phyloP scores from a whole-genome alignment of 2,888 invertebrate species.

The Heliconius ethilla region DNA sequence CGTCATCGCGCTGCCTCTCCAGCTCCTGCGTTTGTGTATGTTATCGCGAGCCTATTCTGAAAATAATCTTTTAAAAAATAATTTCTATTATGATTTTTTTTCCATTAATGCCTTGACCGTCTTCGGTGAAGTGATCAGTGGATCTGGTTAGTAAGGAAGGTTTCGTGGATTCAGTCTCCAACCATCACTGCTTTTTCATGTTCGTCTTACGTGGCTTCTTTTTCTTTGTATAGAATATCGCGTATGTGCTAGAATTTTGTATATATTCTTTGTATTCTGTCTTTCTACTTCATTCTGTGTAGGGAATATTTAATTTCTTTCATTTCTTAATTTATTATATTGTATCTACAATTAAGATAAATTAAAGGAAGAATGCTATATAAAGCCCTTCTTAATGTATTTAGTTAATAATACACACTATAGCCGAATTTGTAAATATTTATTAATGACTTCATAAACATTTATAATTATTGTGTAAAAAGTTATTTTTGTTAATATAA shows the following conservation, averaged over 20 bases:
- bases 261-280: too few species aligned
- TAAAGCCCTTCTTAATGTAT: neutral
- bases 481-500: neutral
- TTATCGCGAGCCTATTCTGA: conserved; percentile 30
- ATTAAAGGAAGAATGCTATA: neutral
- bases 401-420: neutral
- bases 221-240: too few species aligned
- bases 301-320: too few species aligned
- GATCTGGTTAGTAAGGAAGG: neutral
- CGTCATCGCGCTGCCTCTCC: conserved; percentile 43
- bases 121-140: neutral
- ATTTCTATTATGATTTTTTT: neutral
- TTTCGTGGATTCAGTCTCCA: neutral
- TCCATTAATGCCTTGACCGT: neutral
- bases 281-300: too few species aligned
- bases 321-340: too few species aligned
- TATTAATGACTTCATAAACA: conserved; percentile 4
- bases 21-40: conserved; percentile 23
- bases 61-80: conserved; percentile 1
- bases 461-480: neutral
- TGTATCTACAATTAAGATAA: too few species aligned
- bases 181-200: neutral
- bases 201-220: too few species aligned
- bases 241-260: too few species aligned
- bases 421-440: neutral